A percentile compares a stretch with the other conserved stretches of the same genome.
phyloP scores from a whole-genome alignment of 2,888 invertebrate genomes.

The Opisthograptis luteolata region DNA sequence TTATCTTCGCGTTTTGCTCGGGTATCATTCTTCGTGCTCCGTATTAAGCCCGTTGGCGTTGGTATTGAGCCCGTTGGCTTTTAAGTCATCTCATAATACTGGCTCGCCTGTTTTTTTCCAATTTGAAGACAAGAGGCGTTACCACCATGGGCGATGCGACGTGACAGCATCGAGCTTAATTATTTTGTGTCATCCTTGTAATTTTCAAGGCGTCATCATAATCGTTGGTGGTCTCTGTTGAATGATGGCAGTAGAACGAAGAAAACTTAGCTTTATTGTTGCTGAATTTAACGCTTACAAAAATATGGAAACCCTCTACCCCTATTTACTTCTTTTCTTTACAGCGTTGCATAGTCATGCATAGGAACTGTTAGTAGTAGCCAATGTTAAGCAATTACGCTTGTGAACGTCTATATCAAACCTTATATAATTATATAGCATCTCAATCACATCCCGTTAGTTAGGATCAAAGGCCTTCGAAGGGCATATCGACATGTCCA shows the following conservation, averaged over 20 bases:
- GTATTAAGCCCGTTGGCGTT: too few species aligned
- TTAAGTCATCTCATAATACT: not conserved
- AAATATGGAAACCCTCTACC: too few species aligned
- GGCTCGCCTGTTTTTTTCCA: constrained; percentile 13
- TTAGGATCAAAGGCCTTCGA: constrained; percentile 12
- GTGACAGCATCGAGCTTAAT: constrained; percentile 13
- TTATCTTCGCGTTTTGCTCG: too few species aligned
- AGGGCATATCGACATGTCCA: constrained; percentile 17
- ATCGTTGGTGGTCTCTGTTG: constrained; percentile 17
- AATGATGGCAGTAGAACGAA: not conserved
- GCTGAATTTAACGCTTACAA: too few species aligned
- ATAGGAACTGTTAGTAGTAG: not conserved
- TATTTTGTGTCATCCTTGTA: constrained; percentile 23
- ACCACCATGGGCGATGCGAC: constrained; percentile 14
- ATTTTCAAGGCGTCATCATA: constrained; percentile 12
- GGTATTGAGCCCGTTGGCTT: not conserved
- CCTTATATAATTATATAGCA: not conserved
- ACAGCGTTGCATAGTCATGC: too few species aligned
- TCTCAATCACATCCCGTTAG: constrained; percentile 1
- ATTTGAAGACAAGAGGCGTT: constrained; percentile 4
- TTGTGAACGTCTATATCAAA: not conserved
- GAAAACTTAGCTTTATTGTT: too few species aligned
- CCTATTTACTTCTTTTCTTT: too few species aligned
- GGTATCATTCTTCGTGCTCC: too few species aligned
- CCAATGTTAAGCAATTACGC: not conserved